Base-by-base conservation (phyloP, 2,797 vertebrate genomes). In the Cynodonichthys magdalenae region DNA sequence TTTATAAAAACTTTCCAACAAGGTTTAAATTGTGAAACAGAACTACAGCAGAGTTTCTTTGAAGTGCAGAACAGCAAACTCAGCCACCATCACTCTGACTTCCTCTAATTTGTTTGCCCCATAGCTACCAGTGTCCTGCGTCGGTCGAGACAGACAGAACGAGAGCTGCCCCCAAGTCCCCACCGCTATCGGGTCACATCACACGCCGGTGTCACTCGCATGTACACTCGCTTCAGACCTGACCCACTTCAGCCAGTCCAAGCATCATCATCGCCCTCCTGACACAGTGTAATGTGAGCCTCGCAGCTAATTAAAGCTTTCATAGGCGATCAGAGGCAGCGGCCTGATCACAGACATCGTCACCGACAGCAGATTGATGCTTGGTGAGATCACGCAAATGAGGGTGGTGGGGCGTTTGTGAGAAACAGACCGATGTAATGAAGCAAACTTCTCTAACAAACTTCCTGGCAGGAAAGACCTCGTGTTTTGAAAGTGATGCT, bases 351-450 rank as follows among this genome's bases (percentile, higher is more conserved):
- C 73, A 47, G 11, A 54, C 80, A 82, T 84, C 69, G 60, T 67
- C 79, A 73, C 67, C 69, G 87, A 90, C 88, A 87, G 81, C 90
- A 89, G 89, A 92, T 82, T 91, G 90, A 90, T 80, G 87, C 81
- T 73, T 54, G 39, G 73, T 56, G 54, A 85, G 73, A 93, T 91
- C 90, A 85, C 74, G 53, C 87, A 93, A 91, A 91, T 81, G 84
- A 90, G 87, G 78, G 59, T 48, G 64, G 61, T 15, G 55, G 58
- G 78, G 64, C 45, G 59, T 85, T 75, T 74, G 63, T 65, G 79
- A 76, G 70, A 28, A 65, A 56, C 74, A 55, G 56, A 67, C 70
- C 77, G 19, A 24, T 48, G 71, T 34, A 47, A 66, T 58, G 6
- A 27, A 52, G 74, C 34, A 75, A 87, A 88, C 62, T 90, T 89